Percentiles rank a stretch among this genome's conserved stretches.
phyloP scores from a whole-genome alignment of 2,797 vertebrate genomes.

The Tragopan temminckii region DNA sequence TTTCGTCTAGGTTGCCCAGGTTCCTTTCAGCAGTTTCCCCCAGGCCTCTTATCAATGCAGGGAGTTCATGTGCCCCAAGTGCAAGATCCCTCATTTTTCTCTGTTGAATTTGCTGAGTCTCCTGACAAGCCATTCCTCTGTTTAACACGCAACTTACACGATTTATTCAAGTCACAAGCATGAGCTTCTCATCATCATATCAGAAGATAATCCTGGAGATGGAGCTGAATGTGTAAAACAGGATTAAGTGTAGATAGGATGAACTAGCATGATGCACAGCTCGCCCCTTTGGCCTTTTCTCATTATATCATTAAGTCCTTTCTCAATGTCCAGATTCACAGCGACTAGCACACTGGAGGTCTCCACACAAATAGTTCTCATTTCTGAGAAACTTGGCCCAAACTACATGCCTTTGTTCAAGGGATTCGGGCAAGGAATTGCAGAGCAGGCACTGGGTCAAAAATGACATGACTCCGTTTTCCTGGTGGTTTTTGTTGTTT shows the following conservation, averaged over 20 bases:
- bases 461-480: background rate
- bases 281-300: slow-evolving; percentile 30
- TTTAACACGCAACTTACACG: slow-evolving; percentile 53
- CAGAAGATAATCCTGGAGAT: slow-evolving; percentile 47
- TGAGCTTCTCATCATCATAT: slow-evolving; percentile 46
- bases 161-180: slow-evolving; percentile 57
- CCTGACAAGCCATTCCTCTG: background rate
- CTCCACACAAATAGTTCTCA: background rate
- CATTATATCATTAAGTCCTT: background rate
- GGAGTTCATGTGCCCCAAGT: background rate
- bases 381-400: background rate
- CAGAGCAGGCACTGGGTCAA: background rate
- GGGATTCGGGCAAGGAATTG: background rate
- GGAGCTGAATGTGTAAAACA: slow-evolving; percentile 14
- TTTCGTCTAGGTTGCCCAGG: background rate
- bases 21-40: background rate
- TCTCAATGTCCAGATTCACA: background rate
- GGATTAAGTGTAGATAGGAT: slow-evolving; percentile 51
- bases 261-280: background rate
- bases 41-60: background rate
- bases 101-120: slow-evolving; percentile 30
- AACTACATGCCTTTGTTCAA: background rate
- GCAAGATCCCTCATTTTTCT: slow-evolving; percentile 32
- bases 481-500: background rate
- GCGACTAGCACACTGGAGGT: background rate